Evolutionary conservation across 2,797 vertebrate species (phyloP), one percentile per base, ranked within the genome.

Genomic region (Arctocebus calabarensis): DNA sequence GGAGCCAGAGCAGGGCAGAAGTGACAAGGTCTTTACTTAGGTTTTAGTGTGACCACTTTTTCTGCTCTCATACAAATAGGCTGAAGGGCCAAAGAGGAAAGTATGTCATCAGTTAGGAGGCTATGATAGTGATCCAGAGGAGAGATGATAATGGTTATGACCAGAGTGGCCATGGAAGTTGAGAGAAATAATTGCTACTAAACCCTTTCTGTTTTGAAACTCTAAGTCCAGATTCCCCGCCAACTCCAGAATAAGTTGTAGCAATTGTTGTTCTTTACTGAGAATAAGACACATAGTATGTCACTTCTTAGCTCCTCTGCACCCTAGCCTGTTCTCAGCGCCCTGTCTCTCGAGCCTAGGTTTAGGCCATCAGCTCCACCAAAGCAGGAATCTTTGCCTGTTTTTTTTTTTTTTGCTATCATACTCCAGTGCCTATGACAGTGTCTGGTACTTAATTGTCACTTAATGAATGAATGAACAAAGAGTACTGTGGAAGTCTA

Each of bases 161-260:
- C n/a, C n/a, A 12, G 48, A 43, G n/a, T 78, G 66, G 34, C 55
- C 52, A 11, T 70, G 23, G 13, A 75, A 7, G 14, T 88, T n/a
- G 29, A 79, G 43, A 61, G 34, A 43, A 29, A 32, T 88, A 87
- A 79, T 9, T 66, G 20, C 23, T 40, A 57, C 40, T 45, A 19
- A 62, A 34, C 19, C 17, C 55, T 95, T 96, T 95, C 59, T 87
- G 25, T 27, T 96, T 20, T 94, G 70, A 73, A 14, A 37, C 34
- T 55, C 74, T 52, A 66, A 22, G 55, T 37, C 77, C 48, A 83
- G 45, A 94, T 77, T 84, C 22, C 29, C 32, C 19, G 66, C 20
- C 23, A 77, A 82, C 81, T 81, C 55, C 37, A 64, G 45, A 95
- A 70, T 43, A 40, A 90, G 20, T n/a, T 45, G 27, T 84, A 37